These are phyloP conservation scores for Hofmannophila pseudospretella DNA, from an alignment of 2,888 invertebrate genomes.

Conservation along the genomic window DNA sequence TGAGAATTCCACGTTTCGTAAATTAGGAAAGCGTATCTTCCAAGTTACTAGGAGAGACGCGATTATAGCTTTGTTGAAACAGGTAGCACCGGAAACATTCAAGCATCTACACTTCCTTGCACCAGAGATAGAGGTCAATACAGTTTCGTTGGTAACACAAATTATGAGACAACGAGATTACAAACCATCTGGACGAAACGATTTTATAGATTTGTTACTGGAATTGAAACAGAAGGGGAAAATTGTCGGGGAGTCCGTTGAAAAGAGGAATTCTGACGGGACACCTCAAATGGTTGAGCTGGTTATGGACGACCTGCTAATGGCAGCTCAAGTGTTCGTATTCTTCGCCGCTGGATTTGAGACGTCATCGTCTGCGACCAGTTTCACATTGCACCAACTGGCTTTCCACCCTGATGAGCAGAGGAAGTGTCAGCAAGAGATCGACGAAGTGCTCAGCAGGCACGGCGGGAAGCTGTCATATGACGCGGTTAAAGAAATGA, in stretches of 20 bases:
- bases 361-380: conserved; percentile 38
- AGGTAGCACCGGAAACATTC: conserved; percentile 14
- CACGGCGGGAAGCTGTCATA: conserved; percentile 27
- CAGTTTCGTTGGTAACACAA: conserved; percentile 16
- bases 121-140: conserved; percentile 20
- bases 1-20: conserved; percentile 29
- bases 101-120: conserved; percentile 19
- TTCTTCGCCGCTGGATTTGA: conserved; percentile 30
- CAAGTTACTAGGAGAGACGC: not conserved
- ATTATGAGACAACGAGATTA: conserved; percentile 25
- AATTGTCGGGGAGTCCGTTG: conserved; percentile 29
- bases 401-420: conserved; percentile 43
- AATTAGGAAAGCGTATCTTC: conserved; percentile 20
- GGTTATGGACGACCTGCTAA: conserved; percentile 23
- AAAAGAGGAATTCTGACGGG: conserved; percentile 24
- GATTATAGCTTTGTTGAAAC: conserved; percentile 12
- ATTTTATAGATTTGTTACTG: conserved; percentile 32
- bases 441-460: conserved; percentile 28
- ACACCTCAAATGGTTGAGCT: conserved; percentile 20
- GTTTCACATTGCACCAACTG: conserved; percentile 38
- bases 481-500: conserved; percentile 36
- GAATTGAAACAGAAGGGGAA: conserved; percentile 28
- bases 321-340: conserved; percentile 12
- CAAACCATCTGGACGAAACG: conserved; percentile 26
- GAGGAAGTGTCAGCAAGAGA: conserved; percentile 34